phyloP scores from a whole-genome alignment of 2,888 invertebrate species.

The Desoria tigrina region DNA sequence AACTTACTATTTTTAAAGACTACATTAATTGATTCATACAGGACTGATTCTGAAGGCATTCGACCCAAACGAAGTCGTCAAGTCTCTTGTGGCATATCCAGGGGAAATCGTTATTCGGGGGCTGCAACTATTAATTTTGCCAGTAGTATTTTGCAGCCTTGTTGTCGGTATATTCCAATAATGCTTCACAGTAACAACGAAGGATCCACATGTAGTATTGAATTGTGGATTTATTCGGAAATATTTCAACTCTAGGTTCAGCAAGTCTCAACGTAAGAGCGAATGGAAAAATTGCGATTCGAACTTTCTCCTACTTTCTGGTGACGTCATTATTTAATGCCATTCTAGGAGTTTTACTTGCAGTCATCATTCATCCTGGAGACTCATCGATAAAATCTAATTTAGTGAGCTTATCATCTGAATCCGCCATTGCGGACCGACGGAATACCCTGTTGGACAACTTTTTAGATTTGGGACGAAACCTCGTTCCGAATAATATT shows the following conservation, averaged over 20 bases:
- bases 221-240: slow-evolving; percentile 1
- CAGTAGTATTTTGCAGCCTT: slow-evolving; percentile 77
- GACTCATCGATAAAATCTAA: slow-evolving; percentile 57
- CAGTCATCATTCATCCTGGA: slow-evolving; percentile 75
- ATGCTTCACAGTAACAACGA: too few species aligned
- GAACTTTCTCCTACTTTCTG: slow-evolving; percentile 78
- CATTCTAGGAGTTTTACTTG: slow-evolving; percentile 72
- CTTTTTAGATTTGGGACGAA: slow-evolving; percentile 86
- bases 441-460: slow-evolving; percentile 68
- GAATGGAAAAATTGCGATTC: slow-evolving; percentile 79
- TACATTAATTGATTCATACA: too few species aligned
- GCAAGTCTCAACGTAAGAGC: slow-evolving; percentile 81
- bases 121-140: slow-evolving; percentile 82
- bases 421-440: slow-evolving; percentile 19
- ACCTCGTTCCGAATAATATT: slow-evolving; percentile 52
- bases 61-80: slow-evolving; percentile 32
- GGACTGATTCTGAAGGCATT: slow-evolving; percentile 32
- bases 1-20: too few species aligned
- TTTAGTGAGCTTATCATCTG: slow-evolving; percentile 6
- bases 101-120: slow-evolving; percentile 88
- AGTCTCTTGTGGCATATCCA: slow-evolving; percentile 74
- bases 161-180: slow-evolving; percentile 2
- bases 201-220: neutral
- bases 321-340: slow-evolving; percentile 79
- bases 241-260: slow-evolving; percentile 64